Percentiles rank a stretch among this genome's conserved stretches.
Evolutionary conservation across 2,113 vertebrate species (phyloP).

Genomic region (Cepphus grylle): DNA sequence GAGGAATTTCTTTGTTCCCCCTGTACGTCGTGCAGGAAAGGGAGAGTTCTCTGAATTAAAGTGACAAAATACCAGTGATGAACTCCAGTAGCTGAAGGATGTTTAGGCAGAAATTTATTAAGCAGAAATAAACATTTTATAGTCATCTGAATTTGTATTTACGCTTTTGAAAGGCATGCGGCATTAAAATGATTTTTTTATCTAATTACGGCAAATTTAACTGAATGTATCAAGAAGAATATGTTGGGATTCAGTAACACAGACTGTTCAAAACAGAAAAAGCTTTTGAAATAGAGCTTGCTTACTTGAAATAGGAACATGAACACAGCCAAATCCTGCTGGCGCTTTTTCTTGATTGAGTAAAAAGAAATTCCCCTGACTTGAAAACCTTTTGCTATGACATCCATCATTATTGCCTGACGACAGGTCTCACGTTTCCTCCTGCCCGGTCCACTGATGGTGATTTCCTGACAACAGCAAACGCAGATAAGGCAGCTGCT

Average conservation of each 20-base stretch:
- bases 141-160: neutral
- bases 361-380: neutral
- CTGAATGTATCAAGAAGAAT: neutral
- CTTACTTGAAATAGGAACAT: neutral
- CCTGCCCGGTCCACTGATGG: neutral
- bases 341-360: neutral
- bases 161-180: neutral
- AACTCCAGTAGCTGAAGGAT: neutral
- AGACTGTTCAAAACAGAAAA: neutral
- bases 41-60: neutral
- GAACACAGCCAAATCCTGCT: neutral
- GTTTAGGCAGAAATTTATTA: neutral
- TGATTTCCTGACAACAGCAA: neutral
- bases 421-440: neutral
- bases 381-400: neutral
- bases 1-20: neutral
- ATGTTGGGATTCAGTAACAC: fast-evolving
- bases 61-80: neutral
- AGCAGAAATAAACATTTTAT: neutral
- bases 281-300: neutral
- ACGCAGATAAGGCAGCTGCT: neutral
- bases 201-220: neutral
- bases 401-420: neutral
- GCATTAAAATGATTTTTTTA: neutral
- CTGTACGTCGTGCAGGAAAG: neutral